phyloP scores from a whole-genome alignment of 2,888 invertebrate genomes.

The Drosophila peninsularis region DNA sequence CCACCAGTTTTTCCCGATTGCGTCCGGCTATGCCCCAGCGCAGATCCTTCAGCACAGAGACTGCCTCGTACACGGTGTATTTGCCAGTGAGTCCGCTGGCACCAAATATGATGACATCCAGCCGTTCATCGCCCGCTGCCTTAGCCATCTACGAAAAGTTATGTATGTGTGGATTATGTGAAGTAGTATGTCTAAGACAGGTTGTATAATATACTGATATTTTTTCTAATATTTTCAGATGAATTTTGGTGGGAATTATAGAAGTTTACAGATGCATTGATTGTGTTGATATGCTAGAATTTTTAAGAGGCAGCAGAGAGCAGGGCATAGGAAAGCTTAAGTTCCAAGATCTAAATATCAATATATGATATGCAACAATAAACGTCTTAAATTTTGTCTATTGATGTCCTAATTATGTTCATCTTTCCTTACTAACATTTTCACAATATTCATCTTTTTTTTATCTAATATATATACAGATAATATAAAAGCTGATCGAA shows the following conservation, averaged over 20 bases:
- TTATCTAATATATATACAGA: too few relatives aligned
- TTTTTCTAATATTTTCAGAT: too few relatives aligned
- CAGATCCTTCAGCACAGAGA: conserved; percentile 86
- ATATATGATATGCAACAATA: too few relatives aligned
- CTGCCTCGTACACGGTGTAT: conserved; percentile 90
- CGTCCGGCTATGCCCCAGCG: conserved; percentile 97
- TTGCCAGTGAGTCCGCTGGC: conserved; percentile 97
- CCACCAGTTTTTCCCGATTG: conserved; percentile 85
- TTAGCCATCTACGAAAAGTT: neutral
- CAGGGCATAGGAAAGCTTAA: too few relatives aligned
- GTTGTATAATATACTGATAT: too few relatives aligned
- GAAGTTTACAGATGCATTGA: neutral
- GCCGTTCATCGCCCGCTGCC: neutral
- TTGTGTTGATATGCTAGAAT: neutral
- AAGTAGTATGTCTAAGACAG: too few relatives aligned
- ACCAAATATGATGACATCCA: conserved; percentile 96
- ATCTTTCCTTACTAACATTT: too few relatives aligned
- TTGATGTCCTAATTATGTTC: too few relatives aligned
- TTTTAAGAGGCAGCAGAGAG: neutral
- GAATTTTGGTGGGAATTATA: accelerated
- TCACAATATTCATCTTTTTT: too few relatives aligned
- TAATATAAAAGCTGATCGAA: too few relatives aligned
- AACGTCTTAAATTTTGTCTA: too few relatives aligned
- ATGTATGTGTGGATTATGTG: neutral
- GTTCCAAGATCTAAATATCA: too few relatives aligned